phyloP scores from a whole-genome alignment of 2,797 vertebrate species.

The Galago senegalensis region DNA sequence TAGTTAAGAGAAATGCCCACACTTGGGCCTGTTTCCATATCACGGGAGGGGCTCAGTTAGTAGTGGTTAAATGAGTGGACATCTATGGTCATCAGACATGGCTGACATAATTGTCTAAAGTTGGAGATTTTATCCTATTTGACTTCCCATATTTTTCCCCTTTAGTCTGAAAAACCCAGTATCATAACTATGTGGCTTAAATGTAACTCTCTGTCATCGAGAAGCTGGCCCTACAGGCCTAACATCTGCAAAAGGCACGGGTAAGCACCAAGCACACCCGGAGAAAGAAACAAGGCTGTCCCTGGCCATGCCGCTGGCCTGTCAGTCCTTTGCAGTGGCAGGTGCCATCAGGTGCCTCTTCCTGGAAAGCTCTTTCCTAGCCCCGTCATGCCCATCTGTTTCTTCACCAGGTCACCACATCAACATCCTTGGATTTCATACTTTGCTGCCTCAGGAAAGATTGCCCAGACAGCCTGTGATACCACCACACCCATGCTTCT shows the following conservation, averaged over 20 bases:
- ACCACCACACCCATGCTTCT: background rate
- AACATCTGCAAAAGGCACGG: background rate
- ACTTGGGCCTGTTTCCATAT: background rate
- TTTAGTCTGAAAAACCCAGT: conserved; percentile 26
- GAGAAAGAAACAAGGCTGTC: background rate
- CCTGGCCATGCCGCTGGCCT: background rate
- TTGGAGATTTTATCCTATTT: conserved; percentile 35
- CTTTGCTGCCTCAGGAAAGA: background rate
- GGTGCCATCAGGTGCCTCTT: background rate
- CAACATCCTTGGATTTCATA: background rate
- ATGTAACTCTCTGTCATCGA: background rate
- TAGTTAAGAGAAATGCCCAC: background rate
- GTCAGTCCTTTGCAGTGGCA: background rate
- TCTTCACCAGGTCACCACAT: background rate
- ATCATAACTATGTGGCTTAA: background rate
- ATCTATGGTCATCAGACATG: conserved; percentile 3
- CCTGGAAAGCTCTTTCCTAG: background rate
- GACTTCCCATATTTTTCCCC: conserved; percentile 12
- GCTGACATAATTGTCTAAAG: conserved; percentile 8
- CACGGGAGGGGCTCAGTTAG: background rate
- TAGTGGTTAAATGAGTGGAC: background rate
- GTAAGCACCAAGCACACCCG: background rate
- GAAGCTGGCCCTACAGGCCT: background rate
- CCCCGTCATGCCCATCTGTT: background rate
- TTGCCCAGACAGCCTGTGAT: background rate